Base-by-base conservation (phyloP, 2,113 vertebrate genomes). In the Arothron firmamentum region DNA sequence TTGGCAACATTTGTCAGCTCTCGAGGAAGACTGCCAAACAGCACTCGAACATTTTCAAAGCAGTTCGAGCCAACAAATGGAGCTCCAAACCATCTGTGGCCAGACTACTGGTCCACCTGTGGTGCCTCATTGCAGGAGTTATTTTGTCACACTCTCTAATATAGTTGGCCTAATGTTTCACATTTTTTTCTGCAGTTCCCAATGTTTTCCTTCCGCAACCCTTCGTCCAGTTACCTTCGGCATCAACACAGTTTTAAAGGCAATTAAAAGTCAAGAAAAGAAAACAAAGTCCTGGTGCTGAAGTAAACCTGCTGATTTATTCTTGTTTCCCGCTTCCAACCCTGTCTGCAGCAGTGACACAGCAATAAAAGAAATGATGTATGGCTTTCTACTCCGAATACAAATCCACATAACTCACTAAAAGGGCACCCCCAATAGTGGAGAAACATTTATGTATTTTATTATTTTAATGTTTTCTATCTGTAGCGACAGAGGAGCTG, bases 231-330 rank as follows among this genome's bases (percentile, higher is more conserved):
- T 82, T 81, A 83, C 72, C 74, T 74, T 52, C 15, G 23, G 50
- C 18, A 51, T 66, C 78, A 77, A 70, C 64, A 28, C 49, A 74
- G 74, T 55, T 75, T 75, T 77, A 60, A 73, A 84, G 50, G 72
- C 66, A 77, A 83, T 77, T 81, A 81, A 75, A 81, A 11, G 25
- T 73, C 56, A 75, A 67, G 50, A 64, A 74, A 77, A 65, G 64
- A 70, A 75, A 72, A 75, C 77, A 53, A 72, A 52, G 56, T 69
- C 62, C 71, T 63, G 72, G 58, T 51, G 77, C 80, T 64, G 50
- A 28, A 48, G 57, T 61, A 20, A 76, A 73, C 56, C 47, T 53
- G 28, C 52, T 52, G 59, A 19, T 59, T 45, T 14, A 45, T 59
- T 52, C 66, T 61, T 68, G 52, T 57, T 47, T 17, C 49, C 43